Conservation (phyloP, 2,113 vertebrate genomes). For the Brachyhypopomus gauderio region DNA sequence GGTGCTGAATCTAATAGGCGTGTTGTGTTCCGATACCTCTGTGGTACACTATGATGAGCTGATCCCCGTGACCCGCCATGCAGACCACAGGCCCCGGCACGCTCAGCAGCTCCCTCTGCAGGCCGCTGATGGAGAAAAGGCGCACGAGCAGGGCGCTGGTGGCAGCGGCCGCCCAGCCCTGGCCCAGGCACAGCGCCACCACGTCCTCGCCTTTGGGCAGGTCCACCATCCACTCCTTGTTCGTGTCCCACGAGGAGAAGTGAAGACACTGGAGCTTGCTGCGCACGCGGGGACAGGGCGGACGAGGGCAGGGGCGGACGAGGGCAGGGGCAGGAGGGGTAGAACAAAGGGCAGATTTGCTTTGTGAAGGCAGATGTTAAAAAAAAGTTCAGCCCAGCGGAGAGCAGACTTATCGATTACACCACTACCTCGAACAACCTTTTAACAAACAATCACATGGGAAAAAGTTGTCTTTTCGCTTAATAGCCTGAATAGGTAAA, state of each 20-base stretch:
- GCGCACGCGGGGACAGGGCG: not conserved
- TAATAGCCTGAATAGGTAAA: no score
- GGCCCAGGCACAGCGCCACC: conserved; percentile 85
- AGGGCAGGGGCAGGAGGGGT: not conserved
- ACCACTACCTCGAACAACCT: not conserved
- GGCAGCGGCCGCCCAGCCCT: conserved; percentile 90
- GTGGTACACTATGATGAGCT: conserved; percentile 86
- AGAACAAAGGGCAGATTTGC: conserved; percentile 2
- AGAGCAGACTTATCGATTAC: not conserved
- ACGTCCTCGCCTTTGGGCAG: conserved; percentile 85
- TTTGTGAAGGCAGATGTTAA: not conserved
- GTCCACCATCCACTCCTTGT: conserved; percentile 96
- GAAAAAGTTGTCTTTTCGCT: not conserved
- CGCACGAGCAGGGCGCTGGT: conserved; percentile 81
- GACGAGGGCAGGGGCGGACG: not conserved
- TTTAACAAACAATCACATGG: not conserved
- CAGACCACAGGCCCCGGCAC: conserved; percentile 89
- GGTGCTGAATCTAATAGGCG: no score
- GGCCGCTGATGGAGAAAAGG: conserved; percentile 86
- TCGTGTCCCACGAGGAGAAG: conserved; percentile 94
- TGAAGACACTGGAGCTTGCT: conserved; percentile 97
- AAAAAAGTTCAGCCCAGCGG: not conserved
- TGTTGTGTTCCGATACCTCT: conserved; percentile 75
- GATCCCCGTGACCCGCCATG: conserved; percentile 88
- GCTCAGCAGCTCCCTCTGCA: conserved; percentile 90